Evolutionary conservation across 2,797 vertebrate genomes (phyloP).

Genomic region (Acestrorhynchus altus): DNA sequence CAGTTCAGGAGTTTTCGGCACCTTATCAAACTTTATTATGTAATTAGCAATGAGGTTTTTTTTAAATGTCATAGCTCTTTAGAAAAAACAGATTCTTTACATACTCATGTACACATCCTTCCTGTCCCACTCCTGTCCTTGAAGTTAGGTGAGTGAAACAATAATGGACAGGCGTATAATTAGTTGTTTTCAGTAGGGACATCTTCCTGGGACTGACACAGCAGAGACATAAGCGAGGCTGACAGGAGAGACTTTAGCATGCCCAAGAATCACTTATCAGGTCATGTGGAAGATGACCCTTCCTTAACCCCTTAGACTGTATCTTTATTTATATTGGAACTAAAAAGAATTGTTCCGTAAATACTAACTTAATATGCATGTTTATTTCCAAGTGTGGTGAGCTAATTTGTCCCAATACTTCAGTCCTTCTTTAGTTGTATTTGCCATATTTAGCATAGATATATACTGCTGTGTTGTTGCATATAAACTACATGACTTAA

Average conservation of each 20-base stretch:
- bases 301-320: background rate
- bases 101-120: background rate
- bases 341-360: background rate
- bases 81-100: background rate
- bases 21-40: too few species aligned
- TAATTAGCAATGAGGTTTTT: too few species aligned
- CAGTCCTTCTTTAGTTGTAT: too few species aligned
- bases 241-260: slow-evolving; percentile 33
- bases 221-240: slow-evolving; percentile 45
- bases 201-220: slow-evolving; percentile 45
- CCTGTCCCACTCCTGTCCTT: slow-evolving; percentile 41
- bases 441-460: too few species aligned
- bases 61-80: too few species aligned
- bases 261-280: slow-evolving; percentile 23
- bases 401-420: too few species aligned
- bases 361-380: background rate
- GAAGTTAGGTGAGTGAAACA: slow-evolving; percentile 55
- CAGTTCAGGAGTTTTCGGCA: too few species aligned
- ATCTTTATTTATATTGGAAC: background rate
- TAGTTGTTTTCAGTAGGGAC: slow-evolving; percentile 55
- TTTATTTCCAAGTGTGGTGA: too few species aligned
- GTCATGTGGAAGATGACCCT: slow-evolving; percentile 12
- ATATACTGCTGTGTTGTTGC: too few species aligned
- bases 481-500: too few species aligned
- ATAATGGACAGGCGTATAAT: slow-evolving; percentile 59